Evolutionary conservation across 2,797 vertebrate genomes (phyloP), one percentile per base, ranked within the genome.

Genomic region (Dermochelys coriacea): DNA sequence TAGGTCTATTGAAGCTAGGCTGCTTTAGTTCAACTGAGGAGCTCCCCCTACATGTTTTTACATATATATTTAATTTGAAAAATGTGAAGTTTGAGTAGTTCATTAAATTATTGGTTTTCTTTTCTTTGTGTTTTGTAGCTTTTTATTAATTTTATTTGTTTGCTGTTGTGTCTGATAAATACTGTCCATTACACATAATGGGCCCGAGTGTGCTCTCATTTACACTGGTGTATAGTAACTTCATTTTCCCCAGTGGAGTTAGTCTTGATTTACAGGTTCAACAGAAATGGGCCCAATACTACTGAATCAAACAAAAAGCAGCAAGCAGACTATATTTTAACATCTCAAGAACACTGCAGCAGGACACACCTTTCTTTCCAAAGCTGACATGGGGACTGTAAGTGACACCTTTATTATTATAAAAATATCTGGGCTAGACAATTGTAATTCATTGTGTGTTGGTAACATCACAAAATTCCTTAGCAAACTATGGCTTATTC

Each of bases 401-500:
- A 89, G 18, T 7, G 61, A 5, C 83, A 2, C 75, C 47, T 88
- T 86, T 71, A 49, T 16, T 77, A 18, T 64, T 84, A 59, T 86
- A 82, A 59, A 10, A 59, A 8, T 47, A 77, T 31, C 80, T 88
- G 71, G 74, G 51, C 59, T 75, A 93, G 27, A 86, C 54, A 95
- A 86, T 15, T 74, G 47, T 25, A 27, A 3, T 5, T 3, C 49
- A 1, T 78, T 54, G 88, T 91, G 90, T 78, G 37, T 52, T 51
- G 19, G 71, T 52, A 12, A 0, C 77, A 49, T 78, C 71, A 57
- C 71, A 55, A 84, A 45, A 78, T 78, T 91, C 29, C 83, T 84
- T 51, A 52, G 55, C 21, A 90, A 93, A 52, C 47, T 85, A 47
- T 90, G 78, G 14, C 51, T 84, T 84, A 61, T 80, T 80, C 85